Evolutionary conservation across 2,888 invertebrate species (phyloP), one percentile per base, ranked within the genome.

Genomic region (Lydus trimaculatus): DNA sequence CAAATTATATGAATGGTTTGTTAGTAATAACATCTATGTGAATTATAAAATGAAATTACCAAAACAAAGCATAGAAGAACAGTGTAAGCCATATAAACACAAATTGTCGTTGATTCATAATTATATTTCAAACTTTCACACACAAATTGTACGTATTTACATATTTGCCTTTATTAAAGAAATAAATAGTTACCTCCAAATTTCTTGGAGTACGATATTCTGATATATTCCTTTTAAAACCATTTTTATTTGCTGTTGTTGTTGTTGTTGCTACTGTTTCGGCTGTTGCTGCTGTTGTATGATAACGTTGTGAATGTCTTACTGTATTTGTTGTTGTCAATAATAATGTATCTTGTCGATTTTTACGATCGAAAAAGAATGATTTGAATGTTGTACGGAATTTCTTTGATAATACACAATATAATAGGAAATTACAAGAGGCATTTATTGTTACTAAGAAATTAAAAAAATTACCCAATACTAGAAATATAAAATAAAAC

Each of bases 351-450:
- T 84, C 84, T 58, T 81, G 79, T 31, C 80, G 75, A 31, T 65
- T 69, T 58, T 70, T 75, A 17, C 82, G 77, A 20, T 78, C 76
- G 75, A 82, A 83, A 71, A 84, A 84, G 25, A 85, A 72, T 64
- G 81, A 72, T 68, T 74, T 80, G 73, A 85, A 84, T 17, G 91
- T 92, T 75, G 88, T 87, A 58, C 93, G 87, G 84, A 93, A 94
- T 78, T 92, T 91, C 80, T 91, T 91, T 73, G 92, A 92, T 81
- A 94, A 89, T 59, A 91, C 90, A 76, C 93, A 93, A 82, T 94
- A 94, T 69, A 94, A 86, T 75, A 94, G 86, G 84, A 94, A 94
- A 85, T 94, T 94, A 61, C 90, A 89, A 0, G 93, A 90, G 8
- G 93, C 91, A 85, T 94, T 93, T 66, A 93, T 85, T 67, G 90